Evolutionary conservation across 1,140 invertebrate genomes (phyloP).

Genomic region (Ceratina japonica): DNA sequence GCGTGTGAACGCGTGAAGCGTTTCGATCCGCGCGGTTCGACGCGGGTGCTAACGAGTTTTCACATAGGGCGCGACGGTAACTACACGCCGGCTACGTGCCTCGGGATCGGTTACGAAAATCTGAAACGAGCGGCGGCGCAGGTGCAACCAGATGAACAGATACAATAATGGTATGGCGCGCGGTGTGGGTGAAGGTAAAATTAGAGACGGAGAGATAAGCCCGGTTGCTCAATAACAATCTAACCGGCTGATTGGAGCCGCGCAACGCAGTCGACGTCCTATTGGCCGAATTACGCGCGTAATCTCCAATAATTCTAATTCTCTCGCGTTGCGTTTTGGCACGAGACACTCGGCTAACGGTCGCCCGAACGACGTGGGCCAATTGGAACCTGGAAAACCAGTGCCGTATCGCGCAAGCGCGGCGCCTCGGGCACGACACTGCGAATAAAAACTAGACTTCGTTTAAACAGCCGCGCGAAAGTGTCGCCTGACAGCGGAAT

Average conservation of each 20-base stretch:
- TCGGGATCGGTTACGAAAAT: slow-evolving; percentile 47
- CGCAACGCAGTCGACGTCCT: background rate
- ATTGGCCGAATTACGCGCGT: slow-evolving; percentile 34
- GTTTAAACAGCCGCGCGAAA: no score
- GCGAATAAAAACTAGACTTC: no score
- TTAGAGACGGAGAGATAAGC: slow-evolving; percentile 41
- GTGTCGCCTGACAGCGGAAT: no score
- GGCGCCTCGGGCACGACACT: no score
- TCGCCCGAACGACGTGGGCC: no score
- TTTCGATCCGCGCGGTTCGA: slow-evolving; percentile 10
- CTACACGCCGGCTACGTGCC: background rate
- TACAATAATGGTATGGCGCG: background rate
- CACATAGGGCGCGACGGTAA: slow-evolving; percentile 11
- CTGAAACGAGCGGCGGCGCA: slow-evolving; percentile 15
- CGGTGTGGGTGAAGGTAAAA: slow-evolving; percentile 35
- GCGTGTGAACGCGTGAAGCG: slow-evolving; percentile 69
- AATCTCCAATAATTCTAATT: slow-evolving; percentile 32
- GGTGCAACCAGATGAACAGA: slow-evolving; percentile 46
- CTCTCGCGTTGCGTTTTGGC: background rate
- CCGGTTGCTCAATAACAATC: slow-evolving; percentile 40
- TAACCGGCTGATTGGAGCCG: slow-evolving; percentile 21
- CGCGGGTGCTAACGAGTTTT: slow-evolving; percentile 25
- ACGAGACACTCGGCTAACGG: no score
- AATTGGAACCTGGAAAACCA: no score
- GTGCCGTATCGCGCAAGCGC: no score